Evolutionary conservation across 2,797 vertebrate species (phyloP).

Genomic region (Danio tinwini): DNA sequence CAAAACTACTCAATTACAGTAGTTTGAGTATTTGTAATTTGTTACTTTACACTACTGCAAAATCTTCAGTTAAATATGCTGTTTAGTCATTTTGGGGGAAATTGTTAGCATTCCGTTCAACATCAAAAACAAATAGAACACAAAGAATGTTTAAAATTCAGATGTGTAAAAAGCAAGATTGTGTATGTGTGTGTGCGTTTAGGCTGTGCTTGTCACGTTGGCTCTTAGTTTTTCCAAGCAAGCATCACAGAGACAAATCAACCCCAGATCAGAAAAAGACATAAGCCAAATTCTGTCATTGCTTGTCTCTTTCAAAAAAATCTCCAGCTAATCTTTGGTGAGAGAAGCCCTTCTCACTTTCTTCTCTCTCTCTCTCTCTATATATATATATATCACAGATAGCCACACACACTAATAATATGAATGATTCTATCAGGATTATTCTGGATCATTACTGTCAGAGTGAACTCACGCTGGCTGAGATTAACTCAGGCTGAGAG

Average conservation of each 20-base stretch:
- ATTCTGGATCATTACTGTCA: slow-evolving; percentile 21
- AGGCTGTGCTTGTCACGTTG: slow-evolving; percentile 37
- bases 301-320: slow-evolving; percentile 30
- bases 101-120: too few species aligned
- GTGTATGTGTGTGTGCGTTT: background rate
- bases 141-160: background rate
- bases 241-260: slow-evolving; percentile 30
- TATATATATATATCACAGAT: background rate
- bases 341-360: slow-evolving; percentile 7
- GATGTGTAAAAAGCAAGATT: slow-evolving; percentile 10
- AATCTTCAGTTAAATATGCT: too few species aligned
- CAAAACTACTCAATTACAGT: too few species aligned
- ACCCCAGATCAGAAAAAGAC: slow-evolving; percentile 32
- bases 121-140: too few species aligned
- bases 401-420: slow-evolving; percentile 1
- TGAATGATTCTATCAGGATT: slow-evolving; percentile 27
- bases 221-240: slow-evolving; percentile 27
- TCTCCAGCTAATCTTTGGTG: slow-evolving; percentile 8
- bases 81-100: too few species aligned
- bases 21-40: too few species aligned
- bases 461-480: slow-evolving; percentile 15
- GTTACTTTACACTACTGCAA: too few species aligned
- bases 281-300: slow-evolving; percentile 27
- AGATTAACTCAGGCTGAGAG: slow-evolving; percentile 25
- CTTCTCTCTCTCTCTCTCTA: too few species aligned